phyloP scores from a whole-genome alignment of 2,113 vertebrate genomes.

The Hyla sarda region DNA sequence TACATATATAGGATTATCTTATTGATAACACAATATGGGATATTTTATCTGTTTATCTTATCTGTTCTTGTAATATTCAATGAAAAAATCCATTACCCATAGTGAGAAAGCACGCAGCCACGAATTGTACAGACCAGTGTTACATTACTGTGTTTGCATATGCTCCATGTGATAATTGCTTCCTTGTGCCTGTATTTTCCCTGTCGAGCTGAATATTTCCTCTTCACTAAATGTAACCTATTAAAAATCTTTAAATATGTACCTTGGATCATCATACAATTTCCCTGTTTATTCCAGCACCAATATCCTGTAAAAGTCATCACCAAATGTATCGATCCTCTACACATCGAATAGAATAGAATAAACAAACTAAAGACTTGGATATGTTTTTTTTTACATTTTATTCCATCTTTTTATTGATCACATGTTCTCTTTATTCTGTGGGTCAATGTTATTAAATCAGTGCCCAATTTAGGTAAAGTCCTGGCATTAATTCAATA shows the following conservation, averaged over 20 bases:
- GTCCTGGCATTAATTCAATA: too few species aligned
- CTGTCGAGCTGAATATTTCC: slow-evolving; percentile 11
- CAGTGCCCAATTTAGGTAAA: too few species aligned
- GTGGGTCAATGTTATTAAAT: too few species aligned
- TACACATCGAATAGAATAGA: too few species aligned
- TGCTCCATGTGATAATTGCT: background rate
- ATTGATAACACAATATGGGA: background rate
- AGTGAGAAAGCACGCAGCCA: background rate
- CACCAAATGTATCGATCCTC: too few species aligned
- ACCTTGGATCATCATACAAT: background rate
- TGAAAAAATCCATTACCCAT: slow-evolving; percentile 5
- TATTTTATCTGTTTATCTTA: background rate
- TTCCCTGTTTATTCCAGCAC: background rate
- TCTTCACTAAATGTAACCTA: slow-evolving; percentile 4
- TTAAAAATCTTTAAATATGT: background rate
- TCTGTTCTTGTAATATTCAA: background rate
- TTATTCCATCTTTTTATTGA: too few species aligned
- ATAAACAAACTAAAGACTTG: too few species aligned
- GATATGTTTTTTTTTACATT: too few species aligned
- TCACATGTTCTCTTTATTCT: too few species aligned
- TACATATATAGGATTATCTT: too few species aligned
- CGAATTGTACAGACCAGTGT: background rate
- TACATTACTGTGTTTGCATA: slow-evolving; percentile 20
- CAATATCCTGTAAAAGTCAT: too few species aligned
- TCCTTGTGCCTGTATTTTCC: slow-evolving; percentile 31